Evolutionary conservation across 2,797 vertebrate species (phyloP), one percentile per base, ranked within the genome.

Genomic region (Benthosema pterotum): DNA sequence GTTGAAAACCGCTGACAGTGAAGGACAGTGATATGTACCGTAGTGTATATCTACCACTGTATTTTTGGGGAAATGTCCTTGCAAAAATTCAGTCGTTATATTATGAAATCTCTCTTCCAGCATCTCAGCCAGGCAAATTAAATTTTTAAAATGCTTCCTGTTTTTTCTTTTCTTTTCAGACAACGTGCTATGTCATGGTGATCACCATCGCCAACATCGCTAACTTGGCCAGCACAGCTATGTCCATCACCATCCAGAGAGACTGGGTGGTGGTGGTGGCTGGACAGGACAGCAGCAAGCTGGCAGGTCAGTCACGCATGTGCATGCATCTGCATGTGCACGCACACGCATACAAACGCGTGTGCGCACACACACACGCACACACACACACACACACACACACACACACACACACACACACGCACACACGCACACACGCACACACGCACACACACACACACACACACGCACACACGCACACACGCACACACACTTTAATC

Each of bases 211-310:
- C 96, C 75, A 99, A 99, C 84, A 93, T 97, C 57, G 97, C 97
- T 32, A 99, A 99, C 89, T 82, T 99, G 72, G 98, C 97, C 78
- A 99, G 98, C 87, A 99, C 97, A 0, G 98, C 98, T 1, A 99
- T 93, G 25, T 88, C 93, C 48, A 99, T 99, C 86, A 96, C 95
- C 66, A 99, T 99, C 89, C 98, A 99, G 88, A 94, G 97, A 81
- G 98, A 99, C 77, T 99, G 98, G 98, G 95, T 99, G 61, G 96
- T 99, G 66, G 98, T 99, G 11, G 96, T 99, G 61, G 96, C 98
- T 0, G 97, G 96, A 67, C 94, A 95, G 72, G 95, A 99, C 90
- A 94, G 97, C 89, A 95, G 94, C 94, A 94, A 78, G 80, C 78
- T 99, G 78, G 97, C 98, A 96, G 96, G 98, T 99, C 86, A 89